Percentiles rank a stretch among this genome's conserved stretches.
Conservation (phyloP, 2,113 vertebrate species). For the Archilochus colubris region DNA sequence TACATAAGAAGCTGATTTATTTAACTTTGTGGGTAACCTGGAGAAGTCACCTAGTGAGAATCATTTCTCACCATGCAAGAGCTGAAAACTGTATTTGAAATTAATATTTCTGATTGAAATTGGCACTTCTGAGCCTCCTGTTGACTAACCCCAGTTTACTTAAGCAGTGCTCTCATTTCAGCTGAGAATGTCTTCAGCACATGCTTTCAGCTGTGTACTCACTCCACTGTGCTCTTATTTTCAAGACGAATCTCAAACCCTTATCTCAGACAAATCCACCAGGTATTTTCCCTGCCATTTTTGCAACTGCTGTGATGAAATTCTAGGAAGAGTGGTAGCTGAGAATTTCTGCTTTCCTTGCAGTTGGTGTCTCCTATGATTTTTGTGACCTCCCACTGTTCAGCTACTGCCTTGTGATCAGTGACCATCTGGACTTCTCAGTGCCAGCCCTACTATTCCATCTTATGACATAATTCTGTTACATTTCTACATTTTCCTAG, state of each 20-base stretch:
- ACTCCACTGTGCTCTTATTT: background rate
- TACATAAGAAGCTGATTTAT: background rate
- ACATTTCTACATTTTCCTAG: background rate
- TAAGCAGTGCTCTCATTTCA: background rate
- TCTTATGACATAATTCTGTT: background rate
- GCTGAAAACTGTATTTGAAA: conserved; percentile 43
- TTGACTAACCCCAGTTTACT: background rate
- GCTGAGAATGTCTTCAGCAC: background rate
- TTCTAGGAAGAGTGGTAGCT: background rate
- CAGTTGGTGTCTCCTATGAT: fast-evolving
- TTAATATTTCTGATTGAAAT: conserved; percentile 13
- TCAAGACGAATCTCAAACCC: background rate
- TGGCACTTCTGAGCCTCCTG: background rate
- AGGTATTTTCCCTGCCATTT: background rate
- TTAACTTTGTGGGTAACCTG: background rate
- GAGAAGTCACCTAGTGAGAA: conserved; percentile 9
- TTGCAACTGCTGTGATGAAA: background rate
- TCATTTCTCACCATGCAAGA: conserved; percentile 31
- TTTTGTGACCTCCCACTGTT: background rate
- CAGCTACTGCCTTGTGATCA: background rate
- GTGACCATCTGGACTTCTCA: background rate
- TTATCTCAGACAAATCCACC: background rate
- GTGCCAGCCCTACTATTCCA: background rate
- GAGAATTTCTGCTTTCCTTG: background rate
- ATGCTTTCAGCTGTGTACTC: background rate